These are phyloP conservation scores for Acrocephalus arundinaceus DNA, from an alignment of 2,113 vertebrate genomes.

Conservation along the genomic window DNA sequence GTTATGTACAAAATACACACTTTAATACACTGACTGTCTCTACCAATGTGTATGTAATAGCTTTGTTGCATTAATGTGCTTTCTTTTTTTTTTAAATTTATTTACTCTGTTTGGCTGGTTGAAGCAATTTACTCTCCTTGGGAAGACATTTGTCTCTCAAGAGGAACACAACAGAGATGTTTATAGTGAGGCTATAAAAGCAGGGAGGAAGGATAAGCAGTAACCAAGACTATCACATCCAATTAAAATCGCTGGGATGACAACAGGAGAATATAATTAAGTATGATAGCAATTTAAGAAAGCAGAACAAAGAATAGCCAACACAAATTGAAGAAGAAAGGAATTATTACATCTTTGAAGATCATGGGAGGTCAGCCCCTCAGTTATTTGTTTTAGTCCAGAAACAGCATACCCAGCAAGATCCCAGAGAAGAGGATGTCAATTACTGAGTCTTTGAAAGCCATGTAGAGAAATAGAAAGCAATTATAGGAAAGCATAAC, in stretches of 20 bases:
- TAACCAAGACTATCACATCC: constrained; percentile 3
- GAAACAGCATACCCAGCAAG: neutral
- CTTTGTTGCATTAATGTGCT: neutral
- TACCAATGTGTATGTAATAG: neutral
- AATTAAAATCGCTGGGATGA: neutral
- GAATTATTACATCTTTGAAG: neutral
- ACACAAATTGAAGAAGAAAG: neutral
- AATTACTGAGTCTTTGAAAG: neutral
- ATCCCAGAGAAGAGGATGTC: neutral
- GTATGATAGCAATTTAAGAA: neutral
- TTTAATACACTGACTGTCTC: neutral
- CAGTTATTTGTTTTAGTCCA: neutral
- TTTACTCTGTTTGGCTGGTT: neutral
- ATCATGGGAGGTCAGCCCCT: neutral
- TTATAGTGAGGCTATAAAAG: neutral
- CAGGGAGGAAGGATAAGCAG: neutral
- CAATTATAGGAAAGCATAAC: neutral
- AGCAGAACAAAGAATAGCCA: neutral
- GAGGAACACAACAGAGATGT: neutral
- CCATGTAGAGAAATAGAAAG: neutral
- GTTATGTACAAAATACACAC: neutral
- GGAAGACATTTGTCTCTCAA: constrained; percentile 15
- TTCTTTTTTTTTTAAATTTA: neutral
- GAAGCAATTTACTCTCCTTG: neutral
- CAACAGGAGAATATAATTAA: constrained; percentile 18